These are phyloP conservation scores for Tethea ocularis DNA, from an alignment of 2,888 invertebrate genomes.

Conservation along the genomic window DNA sequence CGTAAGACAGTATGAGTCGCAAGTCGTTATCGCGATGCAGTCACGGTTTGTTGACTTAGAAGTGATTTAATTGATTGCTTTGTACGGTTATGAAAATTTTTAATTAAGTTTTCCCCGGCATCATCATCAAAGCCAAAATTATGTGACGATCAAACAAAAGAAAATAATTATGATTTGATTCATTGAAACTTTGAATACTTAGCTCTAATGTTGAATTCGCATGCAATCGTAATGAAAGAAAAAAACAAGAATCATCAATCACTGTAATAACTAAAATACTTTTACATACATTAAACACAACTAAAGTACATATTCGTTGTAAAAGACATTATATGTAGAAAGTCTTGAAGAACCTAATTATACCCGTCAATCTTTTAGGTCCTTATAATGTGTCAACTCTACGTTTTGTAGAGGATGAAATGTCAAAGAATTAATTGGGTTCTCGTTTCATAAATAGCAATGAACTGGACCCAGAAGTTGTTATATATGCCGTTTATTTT, in stretches of 20 bases:
- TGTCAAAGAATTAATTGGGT: no score
- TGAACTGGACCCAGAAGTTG: no score
- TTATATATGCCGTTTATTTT: neutral
- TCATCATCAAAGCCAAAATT: neutral
- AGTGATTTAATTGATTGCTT: constrained; percentile 36
- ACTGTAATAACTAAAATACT: neutral
- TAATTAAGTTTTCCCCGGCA: neutral
- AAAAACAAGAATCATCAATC: neutral
- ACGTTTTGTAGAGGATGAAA: no score
- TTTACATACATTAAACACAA: neutral
- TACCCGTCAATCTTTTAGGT: neutral
- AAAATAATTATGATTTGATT: neutral
- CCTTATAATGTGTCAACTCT: neutral
- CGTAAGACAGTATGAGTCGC: constrained; percentile 26
- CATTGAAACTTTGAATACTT: constrained; percentile 1
- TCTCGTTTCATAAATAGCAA: no score
- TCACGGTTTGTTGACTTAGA: constrained; percentile 48
- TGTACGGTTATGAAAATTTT: constrained; percentile 14
- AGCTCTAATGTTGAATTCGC: constrained; percentile 1
- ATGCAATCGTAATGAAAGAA: neutral
- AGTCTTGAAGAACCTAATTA: neutral
- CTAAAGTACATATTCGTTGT: neutral
- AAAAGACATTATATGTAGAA: neutral
- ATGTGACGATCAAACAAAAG: neutral
- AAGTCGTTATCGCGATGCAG: constrained; percentile 42